These are phyloP conservation scores for Athetis lepigone DNA, from an alignment of 2,888 invertebrate genomes.

Conservation along the genomic window DNA sequence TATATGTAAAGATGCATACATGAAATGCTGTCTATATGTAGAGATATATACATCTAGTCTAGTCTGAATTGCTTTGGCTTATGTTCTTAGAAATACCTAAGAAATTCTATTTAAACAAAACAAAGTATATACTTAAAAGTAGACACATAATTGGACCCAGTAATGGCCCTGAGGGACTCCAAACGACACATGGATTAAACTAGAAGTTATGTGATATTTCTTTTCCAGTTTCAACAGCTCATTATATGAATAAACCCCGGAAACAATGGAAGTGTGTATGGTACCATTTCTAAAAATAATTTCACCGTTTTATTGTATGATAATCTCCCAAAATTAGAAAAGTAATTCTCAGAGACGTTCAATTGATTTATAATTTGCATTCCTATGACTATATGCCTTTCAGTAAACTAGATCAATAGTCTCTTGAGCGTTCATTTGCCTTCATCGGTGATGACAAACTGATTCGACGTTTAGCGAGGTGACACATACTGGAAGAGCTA, in stretches of 20 bases:
- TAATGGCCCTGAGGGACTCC: conserved; percentile 11
- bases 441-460: conserved; percentile 22
- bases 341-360: neutral
- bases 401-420: neutral
- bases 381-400: conserved; percentile 9
- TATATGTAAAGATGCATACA: too few relatives aligned
- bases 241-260: neutral
- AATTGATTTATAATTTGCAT: conserved; percentile 6
- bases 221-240: too few relatives aligned
- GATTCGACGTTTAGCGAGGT: conserved; percentile 10
- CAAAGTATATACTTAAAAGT: too few relatives aligned
- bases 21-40: too few relatives aligned
- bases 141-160: neutral
- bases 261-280: neutral
- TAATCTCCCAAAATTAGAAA: neutral
- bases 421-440: neutral
- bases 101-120: too few relatives aligned
- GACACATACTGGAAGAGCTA: conserved; percentile 28
- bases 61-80: too few relatives aligned
- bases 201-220: neutral
- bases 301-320: too few relatives aligned
- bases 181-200: neutral
- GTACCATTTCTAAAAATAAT: neutral
- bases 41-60: too few relatives aligned
- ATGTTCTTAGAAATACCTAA: too few relatives aligned